phyloP scores from a whole-genome alignment of 2,113 vertebrate genomes.

The Notothenia rossii region DNA sequence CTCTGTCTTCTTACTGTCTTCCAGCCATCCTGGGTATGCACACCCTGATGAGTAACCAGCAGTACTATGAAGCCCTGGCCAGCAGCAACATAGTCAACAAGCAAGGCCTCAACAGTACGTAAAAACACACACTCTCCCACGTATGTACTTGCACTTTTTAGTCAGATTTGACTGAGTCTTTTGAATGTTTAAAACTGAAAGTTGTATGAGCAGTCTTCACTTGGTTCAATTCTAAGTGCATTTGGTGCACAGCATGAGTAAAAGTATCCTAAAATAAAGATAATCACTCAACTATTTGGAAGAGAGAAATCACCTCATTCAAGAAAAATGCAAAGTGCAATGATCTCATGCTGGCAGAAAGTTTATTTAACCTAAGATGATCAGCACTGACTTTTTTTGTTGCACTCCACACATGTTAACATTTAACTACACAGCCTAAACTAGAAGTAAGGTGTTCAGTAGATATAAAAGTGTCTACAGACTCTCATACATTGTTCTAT shows the following conservation, averaged over 20 bases:
- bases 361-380: constrained; percentile 29
- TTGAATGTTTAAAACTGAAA: background rate
- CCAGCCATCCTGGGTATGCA: constrained; percentile 99
- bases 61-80: constrained; percentile 97
- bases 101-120: constrained; percentile 97
- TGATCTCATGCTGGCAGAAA: constrained; percentile 53
- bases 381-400: background rate
- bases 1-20: constrained; percentile 46
- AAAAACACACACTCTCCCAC: background rate
- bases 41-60: constrained; percentile 99
- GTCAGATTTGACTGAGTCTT: background rate
- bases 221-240: background rate
- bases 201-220: constrained; percentile 4
- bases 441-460: background rate
- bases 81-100: constrained; percentile 98
- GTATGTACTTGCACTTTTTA: background rate
- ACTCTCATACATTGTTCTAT: background rate
- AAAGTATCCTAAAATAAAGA: constrained; percentile 25
- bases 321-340: constrained; percentile 38
- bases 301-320: constrained; percentile 17
- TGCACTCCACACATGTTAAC: constrained; percentile 1
- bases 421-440: constrained; percentile 3
- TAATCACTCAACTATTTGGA: constrained; percentile 17
- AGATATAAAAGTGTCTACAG: background rate
- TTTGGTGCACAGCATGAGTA: constrained; percentile 4